Evolutionary conservation across 2,797 vertebrate genomes (phyloP).

Genomic region (Sparus aurata): DNA sequence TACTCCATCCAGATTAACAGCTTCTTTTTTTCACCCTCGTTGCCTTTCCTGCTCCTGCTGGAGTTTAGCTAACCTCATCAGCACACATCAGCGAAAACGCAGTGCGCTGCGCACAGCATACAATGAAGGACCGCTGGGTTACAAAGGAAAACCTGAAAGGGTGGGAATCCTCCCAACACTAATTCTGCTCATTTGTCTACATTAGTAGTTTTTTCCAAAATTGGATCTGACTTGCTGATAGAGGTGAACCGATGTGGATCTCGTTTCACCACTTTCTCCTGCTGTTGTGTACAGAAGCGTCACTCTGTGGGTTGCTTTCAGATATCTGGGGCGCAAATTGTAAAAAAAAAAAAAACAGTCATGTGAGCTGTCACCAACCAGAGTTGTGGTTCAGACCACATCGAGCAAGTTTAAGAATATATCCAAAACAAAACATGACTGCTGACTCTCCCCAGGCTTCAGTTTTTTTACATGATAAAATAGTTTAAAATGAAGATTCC

Average conservation of each 20-base stretch:
- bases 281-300: not conserved
- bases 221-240: not conserved
- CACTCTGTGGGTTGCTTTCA: not conserved
- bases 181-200: not conserved
- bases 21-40: not conserved
- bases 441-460: not conserved
- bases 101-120: constrained; percentile 27
- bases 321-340: not conserved
- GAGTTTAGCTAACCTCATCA: constrained; percentile 40
- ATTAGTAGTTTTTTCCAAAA: not conserved
- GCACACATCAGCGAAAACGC: constrained; percentile 37
- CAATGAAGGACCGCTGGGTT: constrained; percentile 1
- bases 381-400: constrained; percentile 14
- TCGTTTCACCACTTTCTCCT: not conserved
- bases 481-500: not conserved
- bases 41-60: constrained; percentile 6
- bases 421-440: not conserved
- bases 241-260: not conserved
- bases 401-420: constrained; percentile 1
- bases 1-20: constrained; percentile 15
- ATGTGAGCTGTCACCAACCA: not conserved
- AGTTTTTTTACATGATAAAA: not conserved
- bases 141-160: not conserved
- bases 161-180: constrained; percentile 4
- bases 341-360: not conserved